These are phyloP conservation scores for Lagorchestes hirsutus DNA, from an alignment of 2,797 vertebrate species.

Conservation along the genomic window DNA sequence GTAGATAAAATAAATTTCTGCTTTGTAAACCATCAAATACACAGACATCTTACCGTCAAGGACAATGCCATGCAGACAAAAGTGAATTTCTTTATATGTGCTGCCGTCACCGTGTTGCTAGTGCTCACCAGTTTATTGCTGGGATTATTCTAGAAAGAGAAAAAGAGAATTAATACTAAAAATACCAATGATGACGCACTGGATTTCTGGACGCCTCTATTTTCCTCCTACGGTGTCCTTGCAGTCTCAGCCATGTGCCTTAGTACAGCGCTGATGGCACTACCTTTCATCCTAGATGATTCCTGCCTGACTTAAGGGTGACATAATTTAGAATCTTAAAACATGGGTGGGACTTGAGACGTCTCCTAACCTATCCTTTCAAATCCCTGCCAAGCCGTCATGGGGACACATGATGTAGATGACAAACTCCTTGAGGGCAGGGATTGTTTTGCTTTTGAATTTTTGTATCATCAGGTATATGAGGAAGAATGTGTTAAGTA, in stretches of 20 bases:
- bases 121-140: slow-evolving; percentile 93
- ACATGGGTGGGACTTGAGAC: neutral
- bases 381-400: neutral
- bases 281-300: neutral
- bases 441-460: neutral
- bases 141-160: slow-evolving; percentile 92
- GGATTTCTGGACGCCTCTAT: neutral
- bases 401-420: neutral
- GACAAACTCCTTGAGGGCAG: neutral
- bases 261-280: neutral
- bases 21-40: slow-evolving; percentile 8
- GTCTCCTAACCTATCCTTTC: neutral
- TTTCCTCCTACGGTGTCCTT: neutral
- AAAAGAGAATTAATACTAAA: slow-evolving; percentile 74
- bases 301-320: neutral
- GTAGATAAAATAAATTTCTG: slow-evolving; percentile 27
- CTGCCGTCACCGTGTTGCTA: slow-evolving; percentile 89
- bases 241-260: neutral
- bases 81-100: slow-evolving; percentile 98
- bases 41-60: slow-evolving; percentile 91
- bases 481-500: neutral
- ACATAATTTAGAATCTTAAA: neutral
- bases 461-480: neutral
- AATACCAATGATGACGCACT: slow-evolving; percentile 35
- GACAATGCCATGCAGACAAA: slow-evolving; percentile 96